Percentiles rank a stretch among this genome's conserved stretches.
Evolutionary conservation across 1,140 invertebrate species (phyloP).

Genomic region (Whitmania pigra): DNA sequence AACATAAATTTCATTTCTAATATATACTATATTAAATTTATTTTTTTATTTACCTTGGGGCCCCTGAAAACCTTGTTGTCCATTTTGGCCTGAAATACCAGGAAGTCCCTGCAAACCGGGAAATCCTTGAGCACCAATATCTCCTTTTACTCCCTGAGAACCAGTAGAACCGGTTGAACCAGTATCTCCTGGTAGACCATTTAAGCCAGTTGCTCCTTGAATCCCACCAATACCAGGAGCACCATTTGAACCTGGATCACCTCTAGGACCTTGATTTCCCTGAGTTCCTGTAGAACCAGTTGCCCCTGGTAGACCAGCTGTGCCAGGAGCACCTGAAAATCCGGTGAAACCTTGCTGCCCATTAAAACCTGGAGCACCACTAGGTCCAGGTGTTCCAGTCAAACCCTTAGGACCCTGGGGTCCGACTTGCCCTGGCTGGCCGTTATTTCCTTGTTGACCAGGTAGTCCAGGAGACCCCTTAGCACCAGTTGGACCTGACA

Average conservation of each 20-base stretch:
- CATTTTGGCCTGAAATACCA: slow-evolving; percentile 26
- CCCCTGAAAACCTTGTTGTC: slow-evolving; percentile 24
- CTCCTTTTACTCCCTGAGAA: slow-evolving; percentile 1
- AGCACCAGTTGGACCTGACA: slow-evolving; percentile 27
- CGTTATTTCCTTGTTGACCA: slow-evolving; percentile 17
- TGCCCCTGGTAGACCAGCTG: neutral
- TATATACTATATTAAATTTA: neutral
- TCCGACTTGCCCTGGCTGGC: slow-evolving; percentile 16
- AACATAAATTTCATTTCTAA: neutral
- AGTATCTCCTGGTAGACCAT: slow-evolving; percentile 13
- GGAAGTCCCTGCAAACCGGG: slow-evolving; percentile 14
- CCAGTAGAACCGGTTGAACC: slow-evolving; percentile 16
- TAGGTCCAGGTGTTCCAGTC: neutral
- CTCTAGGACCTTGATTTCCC: neutral
- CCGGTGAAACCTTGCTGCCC: slow-evolving; percentile 9
- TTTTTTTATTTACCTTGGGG: slow-evolving; percentile 13
- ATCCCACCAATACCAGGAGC: slow-evolving; percentile 4
- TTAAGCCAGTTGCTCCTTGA: slow-evolving; percentile 11
- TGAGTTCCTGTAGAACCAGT: slow-evolving; percentile 7
- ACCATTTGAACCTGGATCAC: slow-evolving; percentile 1
- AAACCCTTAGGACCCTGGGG: slow-evolving; percentile 10
- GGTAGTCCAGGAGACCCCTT: slow-evolving; percentile 35
- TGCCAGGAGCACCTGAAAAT: neutral
- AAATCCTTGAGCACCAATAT: neutral
- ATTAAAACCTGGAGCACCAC: neutral